A percentile compares a stretch with the other conserved stretches of the same genome.
Conservation (phyloP, 2,113 vertebrate species). For the Catagonus wagneri region DNA sequence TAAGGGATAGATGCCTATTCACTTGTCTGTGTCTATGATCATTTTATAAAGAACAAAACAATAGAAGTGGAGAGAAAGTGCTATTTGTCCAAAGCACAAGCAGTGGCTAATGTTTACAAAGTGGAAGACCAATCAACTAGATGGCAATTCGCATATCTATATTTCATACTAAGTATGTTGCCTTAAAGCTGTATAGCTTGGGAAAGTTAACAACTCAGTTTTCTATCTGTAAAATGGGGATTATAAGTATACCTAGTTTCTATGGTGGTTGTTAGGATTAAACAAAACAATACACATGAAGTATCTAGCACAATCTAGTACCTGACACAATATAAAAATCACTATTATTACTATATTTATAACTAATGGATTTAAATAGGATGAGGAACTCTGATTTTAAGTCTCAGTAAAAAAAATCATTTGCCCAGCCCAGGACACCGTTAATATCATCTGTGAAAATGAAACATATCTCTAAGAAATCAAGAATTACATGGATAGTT, state of each 20-base stretch:
- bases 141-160: background rate
- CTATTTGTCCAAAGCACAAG: constrained; percentile 7
- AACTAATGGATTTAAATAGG: constrained; percentile 12
- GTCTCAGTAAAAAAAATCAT: background rate
- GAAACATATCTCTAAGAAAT: background rate
- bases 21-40: background rate
- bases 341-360: constrained; percentile 10
- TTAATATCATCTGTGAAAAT: background rate
- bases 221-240: background rate
- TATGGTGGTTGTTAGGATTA: background rate
- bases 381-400: background rate
- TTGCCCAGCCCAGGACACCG: background rate
- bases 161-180: constrained; percentile 8
- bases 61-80: background rate
- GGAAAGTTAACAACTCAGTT: constrained; percentile 16
- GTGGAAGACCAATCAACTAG: constrained; percentile 8
- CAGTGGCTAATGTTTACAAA: background rate
- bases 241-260: constrained; percentile 6
- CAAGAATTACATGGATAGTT: background rate
- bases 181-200: background rate
- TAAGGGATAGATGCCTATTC: background rate
- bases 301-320: background rate
- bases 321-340: background rate
- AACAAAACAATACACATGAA: background rate
- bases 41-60: constrained; percentile 29